phyloP scores from a whole-genome alignment of 2,797 vertebrate species.

The Scolopax bukidnonensis region DNA sequence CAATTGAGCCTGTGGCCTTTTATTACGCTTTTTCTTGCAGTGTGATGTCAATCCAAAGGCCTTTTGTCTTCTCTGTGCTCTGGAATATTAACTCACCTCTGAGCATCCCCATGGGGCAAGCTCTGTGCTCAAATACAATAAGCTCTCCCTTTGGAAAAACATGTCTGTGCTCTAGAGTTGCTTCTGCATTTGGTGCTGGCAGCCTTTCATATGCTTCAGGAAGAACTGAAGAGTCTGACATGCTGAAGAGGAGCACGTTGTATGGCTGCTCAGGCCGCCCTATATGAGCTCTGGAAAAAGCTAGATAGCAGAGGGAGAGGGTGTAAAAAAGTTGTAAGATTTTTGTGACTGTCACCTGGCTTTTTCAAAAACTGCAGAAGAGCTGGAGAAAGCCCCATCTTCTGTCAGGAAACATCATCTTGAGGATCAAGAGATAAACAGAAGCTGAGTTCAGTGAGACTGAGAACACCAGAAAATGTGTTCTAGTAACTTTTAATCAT shows the following conservation, averaged over 20 bases:
- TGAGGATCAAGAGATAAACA: background rate
- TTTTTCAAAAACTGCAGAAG: background rate
- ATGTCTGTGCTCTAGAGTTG: background rate
- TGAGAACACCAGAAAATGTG: background rate
- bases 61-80: background rate
- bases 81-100: background rate
- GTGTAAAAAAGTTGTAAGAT: background rate
- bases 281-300: background rate
- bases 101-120: background rate
- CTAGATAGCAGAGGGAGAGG: background rate
- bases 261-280: background rate
- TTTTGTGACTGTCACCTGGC: background rate
- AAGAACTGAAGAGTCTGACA: background rate
- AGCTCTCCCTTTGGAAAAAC: background rate
- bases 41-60: background rate
- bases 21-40: background rate
- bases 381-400: background rate
- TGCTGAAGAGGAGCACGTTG: background rate
- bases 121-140: background rate
- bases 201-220: background rate
- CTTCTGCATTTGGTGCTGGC: background rate
- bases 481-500: background rate
- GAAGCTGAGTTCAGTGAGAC: background rate
- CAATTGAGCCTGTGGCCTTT: constrained; percentile 7
- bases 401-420: background rate